These are phyloP conservation scores for Ochlodes sylvanus DNA, from an alignment of 2,888 invertebrate genomes.

Conservation along the genomic window DNA sequence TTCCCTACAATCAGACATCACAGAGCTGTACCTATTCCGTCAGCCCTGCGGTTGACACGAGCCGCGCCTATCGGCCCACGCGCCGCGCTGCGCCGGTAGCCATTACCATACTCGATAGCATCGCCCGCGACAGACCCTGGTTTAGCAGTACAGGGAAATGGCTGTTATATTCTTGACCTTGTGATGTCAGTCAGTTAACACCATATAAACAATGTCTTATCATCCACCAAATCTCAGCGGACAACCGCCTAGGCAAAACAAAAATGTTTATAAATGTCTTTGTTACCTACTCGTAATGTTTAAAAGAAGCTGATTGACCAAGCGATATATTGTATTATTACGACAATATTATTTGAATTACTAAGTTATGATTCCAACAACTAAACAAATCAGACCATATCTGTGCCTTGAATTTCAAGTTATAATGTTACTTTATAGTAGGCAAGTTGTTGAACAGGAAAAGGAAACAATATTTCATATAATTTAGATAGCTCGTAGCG, in stretches of 20 bases:
- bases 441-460: slow-evolving; percentile 33
- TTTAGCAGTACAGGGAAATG: slow-evolving; percentile 44
- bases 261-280: neutral
- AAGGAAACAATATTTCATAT: slow-evolving; percentile 36
- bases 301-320: too few species aligned
- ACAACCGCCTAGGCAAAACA: neutral
- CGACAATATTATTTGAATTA: too few species aligned
- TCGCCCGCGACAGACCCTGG: slow-evolving; percentile 37
- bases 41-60: slow-evolving; percentile 50
- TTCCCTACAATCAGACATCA: slow-evolving; percentile 23
- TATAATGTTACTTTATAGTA: slow-evolving; percentile 27
- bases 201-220: slow-evolving; percentile 2
- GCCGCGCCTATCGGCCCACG: slow-evolving; percentile 54
- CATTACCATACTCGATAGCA: slow-evolving; percentile 50
- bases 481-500: slow-evolving; percentile 35
- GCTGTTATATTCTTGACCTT: slow-evolving; percentile 39
- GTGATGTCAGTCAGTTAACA: slow-evolving; percentile 17
- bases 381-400: slow-evolving; percentile 1
- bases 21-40: slow-evolving; percentile 22
- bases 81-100: slow-evolving; percentile 54
- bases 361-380: too few species aligned
- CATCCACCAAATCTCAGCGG: neutral
- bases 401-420: slow-evolving; percentile 13
- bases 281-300: too few species aligned
- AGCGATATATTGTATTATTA: too few species aligned